Conservation (phyloP, 2,113 vertebrate genomes). For the Etheostoma cragini region DNA sequence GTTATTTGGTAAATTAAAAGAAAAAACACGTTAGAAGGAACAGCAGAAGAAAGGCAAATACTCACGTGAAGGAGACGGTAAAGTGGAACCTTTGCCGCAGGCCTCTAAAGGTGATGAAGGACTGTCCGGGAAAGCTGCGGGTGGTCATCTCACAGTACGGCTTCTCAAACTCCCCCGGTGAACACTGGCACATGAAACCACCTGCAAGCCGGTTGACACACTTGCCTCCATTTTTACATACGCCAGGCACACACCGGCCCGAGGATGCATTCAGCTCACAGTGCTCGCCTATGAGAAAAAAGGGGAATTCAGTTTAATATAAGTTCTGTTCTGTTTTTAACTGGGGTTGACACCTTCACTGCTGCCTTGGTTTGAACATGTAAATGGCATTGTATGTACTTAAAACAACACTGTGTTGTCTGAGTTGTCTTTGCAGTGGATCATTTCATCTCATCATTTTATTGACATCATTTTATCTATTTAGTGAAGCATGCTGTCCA, state of each 20-base stretch:
- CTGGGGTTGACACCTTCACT: background rate
- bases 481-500: constrained; percentile 31
- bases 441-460: constrained; percentile 4
- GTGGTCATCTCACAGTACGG: constrained; percentile 95
- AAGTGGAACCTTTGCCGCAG: constrained; percentile 96
- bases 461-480: constrained; percentile 16
- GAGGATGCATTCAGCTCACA: constrained; percentile 90
- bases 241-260: constrained; percentile 87
- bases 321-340: background rate
- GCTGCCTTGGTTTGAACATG: background rate
- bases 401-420: constrained; percentile 9
- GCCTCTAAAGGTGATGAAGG: constrained; percentile 95
- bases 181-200: constrained; percentile 93
- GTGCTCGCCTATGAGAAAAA: constrained; percentile 84
- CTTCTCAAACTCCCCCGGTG: constrained; percentile 90
- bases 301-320: rapidly evolving
- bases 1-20: background rate
- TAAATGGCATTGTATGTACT: background rate
- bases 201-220: constrained; percentile 93
- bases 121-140: constrained; percentile 91
- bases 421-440: background rate
- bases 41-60: constrained; percentile 15
- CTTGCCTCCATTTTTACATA: constrained; percentile 92
- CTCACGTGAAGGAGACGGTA: constrained; percentile 93
- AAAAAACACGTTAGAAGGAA: background rate